These are phyloP conservation scores for Siniperca knerii DNA, from an alignment of 2,113 vertebrate species.

Conservation along the genomic window DNA sequence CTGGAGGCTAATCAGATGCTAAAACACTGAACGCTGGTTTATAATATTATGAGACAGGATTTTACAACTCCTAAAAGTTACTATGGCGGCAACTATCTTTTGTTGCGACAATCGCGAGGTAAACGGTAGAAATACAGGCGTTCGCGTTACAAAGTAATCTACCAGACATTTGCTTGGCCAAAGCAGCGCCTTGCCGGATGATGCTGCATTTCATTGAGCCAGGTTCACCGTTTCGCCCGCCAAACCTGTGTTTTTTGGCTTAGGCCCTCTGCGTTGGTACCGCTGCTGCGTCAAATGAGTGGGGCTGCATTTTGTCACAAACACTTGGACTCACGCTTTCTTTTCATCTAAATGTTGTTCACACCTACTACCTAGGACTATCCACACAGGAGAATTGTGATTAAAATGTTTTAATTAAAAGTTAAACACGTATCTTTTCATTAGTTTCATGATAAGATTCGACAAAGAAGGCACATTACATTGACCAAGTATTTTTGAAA, in stretches of 20 bases:
- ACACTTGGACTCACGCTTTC: neutral
- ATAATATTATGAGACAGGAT: neutral
- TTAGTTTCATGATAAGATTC: neutral
- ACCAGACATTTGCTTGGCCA: neutral
- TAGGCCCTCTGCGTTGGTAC: neutral
- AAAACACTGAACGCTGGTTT: neutral
- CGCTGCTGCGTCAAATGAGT: neutral
- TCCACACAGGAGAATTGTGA: neutral
- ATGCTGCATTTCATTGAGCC: neutral
- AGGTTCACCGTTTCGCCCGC: neutral
- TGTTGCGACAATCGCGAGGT: no score
- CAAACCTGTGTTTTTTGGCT: neutral
- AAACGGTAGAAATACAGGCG: no score
- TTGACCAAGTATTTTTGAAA: neutral
- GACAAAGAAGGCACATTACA: neutral
- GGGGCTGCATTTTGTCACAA: neutral
- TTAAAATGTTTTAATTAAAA: neutral
- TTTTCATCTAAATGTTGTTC: neutral
- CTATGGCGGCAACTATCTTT: no score
- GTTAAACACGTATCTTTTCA: neutral
- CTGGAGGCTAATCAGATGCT: neutral
- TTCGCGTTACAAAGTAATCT: neutral
- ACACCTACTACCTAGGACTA: neutral
- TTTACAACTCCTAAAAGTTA: neutral
- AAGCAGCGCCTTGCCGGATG: neutral